Evolutionary conservation across 92 coral and sea anemone species (phyloP), one percentile per base, ranked within the genome.

Genomic region (Heliopora coerulea): DNA sequence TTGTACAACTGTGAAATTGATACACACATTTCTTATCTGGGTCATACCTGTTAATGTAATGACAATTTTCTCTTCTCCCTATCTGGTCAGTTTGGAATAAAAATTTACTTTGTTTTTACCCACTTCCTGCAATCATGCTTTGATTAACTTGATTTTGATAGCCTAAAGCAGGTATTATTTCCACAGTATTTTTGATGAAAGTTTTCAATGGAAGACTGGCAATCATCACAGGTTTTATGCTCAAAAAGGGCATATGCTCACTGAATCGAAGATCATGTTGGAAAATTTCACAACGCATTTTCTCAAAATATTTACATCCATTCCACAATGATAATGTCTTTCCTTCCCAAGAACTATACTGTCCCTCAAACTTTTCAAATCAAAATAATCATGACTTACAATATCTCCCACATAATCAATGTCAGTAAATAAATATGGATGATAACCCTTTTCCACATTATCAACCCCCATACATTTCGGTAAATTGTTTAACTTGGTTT

Each of bases 1-100:
- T 69, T 26, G 25, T 69, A 49, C 76, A 69, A 69, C 76, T 58
- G 42, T 68, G 59, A 21, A 67, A 67, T 54, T 40, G 74, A 69
- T 46, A 69, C 0, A 69, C 61, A 15, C 37, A n/a, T n/a, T n/a
- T 69, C 11, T 69, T 69, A 29, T 69, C 34, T 69, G 23, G 20
- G 26, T 61, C 46, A 69, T n/a, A 69, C 6, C 76, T 61, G 49
- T 69, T 61, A 13, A 69, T 61, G 18, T 49, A 69, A 26, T 37
- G 35, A 15, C 61, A 49, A 69, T 69, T 69, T 69, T 69, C 29
- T 33, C n/a, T 28, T 68, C 75, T 15, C 60, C 33, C 29, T 48
- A 31, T 21, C 12, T 48, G 21, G 39, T 25, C 28, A 42, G n/a
- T 19, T 56, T 35, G 8, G n/a, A 26, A 42, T 60, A 18, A 68